phyloP scores from a whole-genome alignment of 1,140 invertebrate species.

The Drusus annulatus region DNA sequence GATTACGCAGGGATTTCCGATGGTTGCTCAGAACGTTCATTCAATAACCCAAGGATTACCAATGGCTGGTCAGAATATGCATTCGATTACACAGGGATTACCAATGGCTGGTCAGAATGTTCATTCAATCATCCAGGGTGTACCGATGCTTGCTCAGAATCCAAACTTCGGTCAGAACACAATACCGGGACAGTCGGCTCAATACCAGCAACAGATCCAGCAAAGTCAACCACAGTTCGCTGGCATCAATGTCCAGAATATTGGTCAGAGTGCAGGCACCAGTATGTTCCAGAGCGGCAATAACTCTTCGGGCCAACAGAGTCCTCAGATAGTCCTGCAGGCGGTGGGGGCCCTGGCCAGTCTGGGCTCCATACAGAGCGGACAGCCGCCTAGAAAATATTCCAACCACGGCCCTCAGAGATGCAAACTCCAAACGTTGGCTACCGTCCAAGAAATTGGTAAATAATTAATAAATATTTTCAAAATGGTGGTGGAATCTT shows the following conservation, averaged over 20 bases:
- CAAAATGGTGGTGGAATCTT: slow-evolving; percentile 14
- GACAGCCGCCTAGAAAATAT: slow-evolving; percentile 64
- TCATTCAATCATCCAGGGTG: too few relatives aligned
- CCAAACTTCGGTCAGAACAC: neutral
- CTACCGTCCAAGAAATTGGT: slow-evolving; percentile 71
- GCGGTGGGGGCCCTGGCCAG: neutral
- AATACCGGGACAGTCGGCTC: neutral
- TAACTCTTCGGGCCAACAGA: slow-evolving; percentile 2
- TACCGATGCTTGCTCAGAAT: too few relatives aligned
- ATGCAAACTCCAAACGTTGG: slow-evolving; percentile 67
- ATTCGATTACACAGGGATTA: too few relatives aligned
- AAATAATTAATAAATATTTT: slow-evolving; percentile 56
- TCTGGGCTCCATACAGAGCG: slow-evolving; percentile 25
- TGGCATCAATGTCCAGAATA: neutral
- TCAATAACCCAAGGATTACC: too few relatives aligned
- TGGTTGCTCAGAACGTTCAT: too few relatives aligned
- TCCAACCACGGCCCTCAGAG: slow-evolving; percentile 66
- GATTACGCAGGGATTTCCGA: too few relatives aligned
- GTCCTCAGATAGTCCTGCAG: neutral
- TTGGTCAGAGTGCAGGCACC: neutral
- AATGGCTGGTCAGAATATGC: too few relatives aligned
- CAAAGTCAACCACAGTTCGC: neutral
- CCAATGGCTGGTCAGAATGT: too few relatives aligned
- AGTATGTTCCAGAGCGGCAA: neutral
- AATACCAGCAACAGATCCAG: neutral